Conservation (phyloP, 2,888 invertebrate genomes). For the Drosophila kambysellisi region DNA sequence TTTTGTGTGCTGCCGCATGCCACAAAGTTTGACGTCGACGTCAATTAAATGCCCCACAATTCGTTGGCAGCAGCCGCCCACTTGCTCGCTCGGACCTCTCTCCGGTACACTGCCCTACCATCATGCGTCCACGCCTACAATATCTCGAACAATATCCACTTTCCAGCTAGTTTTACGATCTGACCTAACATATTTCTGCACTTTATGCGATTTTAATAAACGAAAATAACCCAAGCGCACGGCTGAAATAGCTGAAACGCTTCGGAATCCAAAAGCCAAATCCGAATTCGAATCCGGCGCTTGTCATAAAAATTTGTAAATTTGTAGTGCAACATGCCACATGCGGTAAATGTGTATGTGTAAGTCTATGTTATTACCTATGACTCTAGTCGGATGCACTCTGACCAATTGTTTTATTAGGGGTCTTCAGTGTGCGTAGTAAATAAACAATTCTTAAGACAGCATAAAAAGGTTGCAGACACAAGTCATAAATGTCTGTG, state of each 20-base stretch:
- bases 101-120: neutral
- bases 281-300: conserved; percentile 48
- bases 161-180: conserved; percentile 61
- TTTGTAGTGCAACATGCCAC: conserved; percentile 32
- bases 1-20: conserved; percentile 52
- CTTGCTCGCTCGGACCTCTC: conserved; percentile 13
- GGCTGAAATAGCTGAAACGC: conserved; percentile 55
- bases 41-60: conserved; percentile 69
- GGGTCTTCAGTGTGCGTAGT: conserved; percentile 56
- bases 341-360: conserved; percentile 22
- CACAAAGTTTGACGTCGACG: conserved; percentile 60
- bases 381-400: conserved; percentile 19
- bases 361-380: conserved; percentile 40
- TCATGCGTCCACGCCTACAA: conserved; percentile 40
- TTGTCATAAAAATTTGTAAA: conserved; percentile 70
- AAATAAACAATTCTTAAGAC: conserved; percentile 35
- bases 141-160: conserved; percentile 53
- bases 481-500: conserved; percentile 27
- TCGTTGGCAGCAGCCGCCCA: conserved; percentile 22
- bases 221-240: conserved; percentile 62
- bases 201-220: conserved; percentile 80
- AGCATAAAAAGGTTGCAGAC: conserved; percentile 2
- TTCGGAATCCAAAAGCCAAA: conserved; percentile 45
- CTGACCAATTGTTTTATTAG: conserved; percentile 63
- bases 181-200: conserved; percentile 73